These are phyloP conservation scores for Melozone crissalis DNA, from an alignment of 2,113 vertebrate species.

Conservation along the genomic window DNA sequence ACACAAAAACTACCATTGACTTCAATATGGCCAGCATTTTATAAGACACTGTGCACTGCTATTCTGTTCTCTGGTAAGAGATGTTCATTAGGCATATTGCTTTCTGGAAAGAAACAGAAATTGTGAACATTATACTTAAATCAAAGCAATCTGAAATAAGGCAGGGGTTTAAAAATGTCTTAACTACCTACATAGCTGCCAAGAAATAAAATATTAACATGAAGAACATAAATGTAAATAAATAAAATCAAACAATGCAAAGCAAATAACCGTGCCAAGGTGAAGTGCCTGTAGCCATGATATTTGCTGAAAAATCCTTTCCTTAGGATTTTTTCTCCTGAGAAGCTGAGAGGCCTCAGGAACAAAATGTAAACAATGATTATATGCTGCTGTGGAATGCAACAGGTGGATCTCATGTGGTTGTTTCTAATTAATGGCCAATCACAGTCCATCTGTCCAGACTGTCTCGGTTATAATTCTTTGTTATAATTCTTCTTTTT, in stretches of 20 bases:
- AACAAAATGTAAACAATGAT: too few species aligned
- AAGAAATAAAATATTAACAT: not conserved
- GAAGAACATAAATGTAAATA: not conserved
- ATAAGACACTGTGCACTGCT: not conserved
- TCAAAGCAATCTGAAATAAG: not conserved
- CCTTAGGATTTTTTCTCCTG: too few species aligned
- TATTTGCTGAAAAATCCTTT: too few species aligned
- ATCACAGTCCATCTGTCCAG: too few species aligned
- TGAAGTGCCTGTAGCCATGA: not conserved
- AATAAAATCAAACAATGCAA: not conserved
- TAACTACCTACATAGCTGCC: not conserved
- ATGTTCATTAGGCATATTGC: not conserved
- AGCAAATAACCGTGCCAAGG: not conserved
- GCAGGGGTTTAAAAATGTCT: not conserved
- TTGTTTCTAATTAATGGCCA: too few species aligned
- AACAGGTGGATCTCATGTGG: too few species aligned
- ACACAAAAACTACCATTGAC: not conserved
- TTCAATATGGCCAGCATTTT: not conserved
- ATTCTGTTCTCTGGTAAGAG: not conserved
- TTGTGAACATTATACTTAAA: not conserved
- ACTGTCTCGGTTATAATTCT: too few species aligned
- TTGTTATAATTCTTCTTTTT: too few species aligned
- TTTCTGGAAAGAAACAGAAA: not conserved
- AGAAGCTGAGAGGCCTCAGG: too few species aligned
- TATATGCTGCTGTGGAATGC: too few species aligned